Evolutionary conservation across 2,797 vertebrate species (phyloP), one percentile per base, ranked within the genome.

Genomic region (Hirundo rustica): DNA sequence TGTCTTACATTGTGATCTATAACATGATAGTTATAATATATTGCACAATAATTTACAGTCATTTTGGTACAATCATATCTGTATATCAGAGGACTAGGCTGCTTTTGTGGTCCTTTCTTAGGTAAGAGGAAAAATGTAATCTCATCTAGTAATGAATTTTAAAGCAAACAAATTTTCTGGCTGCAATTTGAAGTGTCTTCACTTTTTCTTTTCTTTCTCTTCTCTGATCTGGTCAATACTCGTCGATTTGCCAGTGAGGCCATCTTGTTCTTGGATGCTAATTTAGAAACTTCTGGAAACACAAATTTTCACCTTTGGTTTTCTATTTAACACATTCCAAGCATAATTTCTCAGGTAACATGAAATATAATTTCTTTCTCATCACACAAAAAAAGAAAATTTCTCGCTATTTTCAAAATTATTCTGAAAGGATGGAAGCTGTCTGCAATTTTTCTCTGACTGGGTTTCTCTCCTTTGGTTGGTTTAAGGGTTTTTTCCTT

Each of bases 241-340:
- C 15, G 78, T 90, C 9, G n/a, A 65, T 88, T 86, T 73, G 38
- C 40, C 16, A 58, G 50, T 68, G 32, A 85, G 57, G 3, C 25
- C 38, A 53, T 47, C 23, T 93, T 0, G 3, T 60, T n/a, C 30
- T 77, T 38, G 20, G 42, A 45, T 79, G 66, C 62, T 85, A 84
- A 94, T 90, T 95, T 92, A 78, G 75, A 88, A 81, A 51, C 21
- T 68, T 88, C 47, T 1, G 3, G 62, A 92, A 94, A 88, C 21
- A 65, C 54, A 67, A 29, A 70, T 62, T 92, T 93, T 81, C 64
- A 72, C 80, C 50, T 81, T 88, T 47, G 17, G 18, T 95, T 92
- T 86, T 90, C 70, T 53, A 23, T 61, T 84, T 93, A 93, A 68
- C 73, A 86, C 40, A 61, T 67, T 92, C 61, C 42, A 64, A 82